A percentile compares a stretch with the other conserved stretches of the same genome.
Conservation (phyloP, 2,888 invertebrate genomes). For the Brachypalpus laphriformis region DNA sequence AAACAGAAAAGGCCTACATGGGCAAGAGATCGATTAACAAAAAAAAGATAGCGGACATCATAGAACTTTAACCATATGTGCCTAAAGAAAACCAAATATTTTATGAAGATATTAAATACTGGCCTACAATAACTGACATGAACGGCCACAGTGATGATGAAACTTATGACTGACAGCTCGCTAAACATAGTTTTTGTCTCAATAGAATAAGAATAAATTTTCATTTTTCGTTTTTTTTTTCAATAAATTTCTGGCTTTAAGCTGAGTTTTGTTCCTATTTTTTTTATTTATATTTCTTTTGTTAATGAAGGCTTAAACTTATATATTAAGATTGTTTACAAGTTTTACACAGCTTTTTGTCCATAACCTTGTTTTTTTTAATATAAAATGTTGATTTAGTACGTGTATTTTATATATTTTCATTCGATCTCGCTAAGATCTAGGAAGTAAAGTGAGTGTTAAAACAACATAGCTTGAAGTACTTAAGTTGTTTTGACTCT, state of each 20-base stretch:
- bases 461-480: constrained; percentile 10
- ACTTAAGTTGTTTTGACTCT: not conserved
- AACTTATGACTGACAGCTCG: not conserved
- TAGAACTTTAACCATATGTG: not conserved
- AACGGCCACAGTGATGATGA: not conserved
- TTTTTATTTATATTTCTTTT: too few relatives aligned
- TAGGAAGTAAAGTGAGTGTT: not conserved
- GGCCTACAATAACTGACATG: not conserved
- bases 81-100: constrained; percentile 1
- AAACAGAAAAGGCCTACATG: constrained; percentile 17
- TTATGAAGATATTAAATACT: not conserved
- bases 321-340: not conserved
- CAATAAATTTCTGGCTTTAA: not conserved
- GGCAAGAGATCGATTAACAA: constrained; percentile 12
- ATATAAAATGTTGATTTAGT: not conserved
- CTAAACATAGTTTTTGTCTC: not conserved
- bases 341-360: too few relatives aligned
- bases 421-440: not conserved
- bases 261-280: not conserved
- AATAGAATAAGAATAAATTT: not conserved
- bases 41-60: constrained; percentile 6
- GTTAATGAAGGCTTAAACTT: not conserved
- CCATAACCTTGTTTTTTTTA: not conserved
- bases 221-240: not conserved
- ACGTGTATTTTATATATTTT: not conserved